Evolutionary conservation across 1,140 invertebrate genomes (phyloP).

Genomic region (Vanessa tameamea): DNA sequence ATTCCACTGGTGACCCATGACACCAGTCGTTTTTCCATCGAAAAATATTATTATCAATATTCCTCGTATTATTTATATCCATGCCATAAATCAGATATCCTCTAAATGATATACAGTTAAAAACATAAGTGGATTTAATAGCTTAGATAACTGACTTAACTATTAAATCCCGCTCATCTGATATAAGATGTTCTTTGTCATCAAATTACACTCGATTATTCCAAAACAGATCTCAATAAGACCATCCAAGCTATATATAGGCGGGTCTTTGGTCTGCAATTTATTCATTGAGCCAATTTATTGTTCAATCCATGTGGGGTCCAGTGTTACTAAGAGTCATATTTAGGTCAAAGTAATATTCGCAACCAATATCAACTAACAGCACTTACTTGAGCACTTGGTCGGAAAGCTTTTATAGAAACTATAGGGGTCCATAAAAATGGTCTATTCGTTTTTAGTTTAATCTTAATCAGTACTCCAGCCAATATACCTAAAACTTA

Average conservation of each 20-base stretch:
- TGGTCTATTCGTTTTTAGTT: too few species aligned
- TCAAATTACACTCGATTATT: constrained; percentile 11
- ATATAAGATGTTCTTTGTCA: not conserved
- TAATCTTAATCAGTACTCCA: too few species aligned
- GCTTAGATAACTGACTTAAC: not conserved
- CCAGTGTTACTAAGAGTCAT: constrained; percentile 10
- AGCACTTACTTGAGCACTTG: not conserved
- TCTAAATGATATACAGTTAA: too few species aligned
- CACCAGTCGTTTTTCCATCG: too few species aligned
- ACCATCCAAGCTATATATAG: constrained; percentile 8
- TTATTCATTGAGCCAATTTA: constrained; percentile 15
- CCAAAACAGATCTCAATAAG: constrained; percentile 13
- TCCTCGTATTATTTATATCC: too few species aligned
- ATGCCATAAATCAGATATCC: too few species aligned
- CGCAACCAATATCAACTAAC: not conserved
- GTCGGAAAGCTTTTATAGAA: too few species aligned
- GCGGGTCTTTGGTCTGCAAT: constrained; percentile 19
- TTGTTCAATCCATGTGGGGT: not conserved
- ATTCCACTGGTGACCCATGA: too few species aligned
- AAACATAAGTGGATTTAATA: too few species aligned
- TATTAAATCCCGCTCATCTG: not conserved
- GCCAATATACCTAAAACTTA: too few species aligned
- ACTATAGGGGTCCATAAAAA: too few species aligned
- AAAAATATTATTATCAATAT: too few species aligned
- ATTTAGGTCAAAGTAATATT: constrained; percentile 4